phyloP scores from a whole-genome alignment of 2,113 vertebrate species.

The Sturnira hondurensis region DNA sequence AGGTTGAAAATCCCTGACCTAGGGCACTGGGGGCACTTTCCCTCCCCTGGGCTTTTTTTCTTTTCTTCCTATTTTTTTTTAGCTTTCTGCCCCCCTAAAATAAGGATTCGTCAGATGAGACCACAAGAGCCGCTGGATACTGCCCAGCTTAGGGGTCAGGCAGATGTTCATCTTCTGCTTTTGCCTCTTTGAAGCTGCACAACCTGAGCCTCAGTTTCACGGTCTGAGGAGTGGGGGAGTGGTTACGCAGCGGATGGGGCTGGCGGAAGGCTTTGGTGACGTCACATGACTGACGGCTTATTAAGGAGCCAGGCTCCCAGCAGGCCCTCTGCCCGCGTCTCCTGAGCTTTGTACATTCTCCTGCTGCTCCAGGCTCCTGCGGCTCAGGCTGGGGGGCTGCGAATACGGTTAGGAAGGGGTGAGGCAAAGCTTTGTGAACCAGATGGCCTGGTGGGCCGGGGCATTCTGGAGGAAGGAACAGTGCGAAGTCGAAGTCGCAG shows the following conservation, averaged over 20 bases:
- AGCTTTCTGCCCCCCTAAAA: not conserved
- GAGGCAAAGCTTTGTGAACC: not conserved
- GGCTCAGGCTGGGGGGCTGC: not conserved
- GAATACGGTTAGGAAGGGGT: not conserved
- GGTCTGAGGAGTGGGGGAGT: not conserved
- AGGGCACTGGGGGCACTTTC: not conserved
- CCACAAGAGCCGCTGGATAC: fast-evolving
- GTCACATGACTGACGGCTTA: fast-evolving
- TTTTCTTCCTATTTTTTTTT: not conserved
- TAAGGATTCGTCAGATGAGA: no score
- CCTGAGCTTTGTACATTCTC: no score
- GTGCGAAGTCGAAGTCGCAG: not conserved
- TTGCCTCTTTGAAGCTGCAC: not conserved
- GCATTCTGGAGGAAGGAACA: not conserved
- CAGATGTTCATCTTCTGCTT: not conserved
- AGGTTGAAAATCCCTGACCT: not conserved
- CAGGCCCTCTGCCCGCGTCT: fast-evolving
- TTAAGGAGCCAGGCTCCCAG: not conserved
- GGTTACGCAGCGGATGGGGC: fast-evolving
- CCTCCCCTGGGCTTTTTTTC: not conserved
- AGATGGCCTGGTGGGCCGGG: not conserved
- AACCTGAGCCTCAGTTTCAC: not conserved
- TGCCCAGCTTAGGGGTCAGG: not conserved
- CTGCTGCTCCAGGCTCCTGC: not conserved
- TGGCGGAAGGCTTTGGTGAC: no score